A percentile compares a stretch with the other conserved stretches of the same genome.
Evolutionary conservation across 2,113 vertebrate genomes (phyloP).

Genomic region (Polypterus bichir): DNA sequence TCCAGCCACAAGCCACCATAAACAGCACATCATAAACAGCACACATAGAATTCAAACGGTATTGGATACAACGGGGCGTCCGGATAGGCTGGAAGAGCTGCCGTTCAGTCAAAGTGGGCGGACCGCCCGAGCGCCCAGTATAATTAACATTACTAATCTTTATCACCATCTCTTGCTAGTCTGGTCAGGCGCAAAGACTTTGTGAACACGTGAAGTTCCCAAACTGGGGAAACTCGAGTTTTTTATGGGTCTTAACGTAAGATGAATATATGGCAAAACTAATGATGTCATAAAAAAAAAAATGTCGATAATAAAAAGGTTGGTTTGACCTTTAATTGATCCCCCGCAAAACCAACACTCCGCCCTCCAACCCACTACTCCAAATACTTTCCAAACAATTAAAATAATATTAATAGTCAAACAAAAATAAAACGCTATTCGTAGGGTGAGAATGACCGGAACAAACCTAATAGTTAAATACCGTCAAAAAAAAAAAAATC

Average conservation of each 20-base stretch:
- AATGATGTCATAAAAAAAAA: not conserved
- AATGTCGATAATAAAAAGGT: slow-evolving; percentile 19
- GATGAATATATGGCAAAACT: too few species aligned
- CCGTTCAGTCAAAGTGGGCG: slow-evolving; percentile 34
- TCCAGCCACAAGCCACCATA: not conserved
- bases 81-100: slow-evolving; percentile 31
- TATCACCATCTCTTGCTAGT: not conserved
- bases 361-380: not conserved
- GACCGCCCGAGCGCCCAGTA: slow-evolving; percentile 6
- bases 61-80: not conserved
- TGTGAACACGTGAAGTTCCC: too few species aligned
- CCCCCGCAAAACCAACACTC: slow-evolving; percentile 14
- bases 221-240: slow-evolving; percentile 14
- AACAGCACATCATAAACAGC: not conserved
- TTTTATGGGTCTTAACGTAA: not conserved
- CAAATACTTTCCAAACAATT: slow-evolving; percentile 1
- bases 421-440: too few species aligned
- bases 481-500: slow-evolving; percentile 45
- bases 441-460: not conserved
- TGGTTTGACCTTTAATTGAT: slow-evolving; percentile 36
- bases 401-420: slow-evolving; percentile 1
- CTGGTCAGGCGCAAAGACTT: too few species aligned
- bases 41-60: not conserved
- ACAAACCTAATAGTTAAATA: slow-evolving; percentile 46
- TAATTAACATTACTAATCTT: not conserved